Base-by-base conservation (phyloP, 2,888 invertebrate genomes). In the Himalopsyche kuldschensis region DNA sequence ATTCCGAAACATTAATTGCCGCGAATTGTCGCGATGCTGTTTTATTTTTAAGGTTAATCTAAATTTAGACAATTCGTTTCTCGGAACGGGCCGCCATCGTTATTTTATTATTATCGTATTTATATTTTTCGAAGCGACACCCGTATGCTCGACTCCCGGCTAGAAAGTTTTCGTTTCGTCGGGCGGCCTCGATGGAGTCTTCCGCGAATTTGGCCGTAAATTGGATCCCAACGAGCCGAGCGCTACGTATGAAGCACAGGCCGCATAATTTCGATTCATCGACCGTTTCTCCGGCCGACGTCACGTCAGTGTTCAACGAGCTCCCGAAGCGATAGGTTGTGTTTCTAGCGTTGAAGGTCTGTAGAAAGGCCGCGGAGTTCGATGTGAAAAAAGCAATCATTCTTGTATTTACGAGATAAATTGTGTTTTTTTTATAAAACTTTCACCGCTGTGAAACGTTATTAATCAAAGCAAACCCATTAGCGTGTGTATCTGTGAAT, bases 1-100 rank as follows among this genome's bases (percentile, higher is more conserved):
- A 55, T 55, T 55, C 55, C 55, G 15, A 55, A 24, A 63, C 55
- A 78, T 69, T 78, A 76, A 82, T 78, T 41, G 31, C 78, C 81
- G 81, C 48, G 78, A 78, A 78, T 55, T 55, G 55, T 55, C 55
- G 4, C 15, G 55, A 55, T 78, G 78, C 78, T n/a, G 32, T 78
- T 78, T 82, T 82, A 76, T 82, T 82, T 82, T 82, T 82, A 82
- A 78, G 81, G 81, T 82, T 82, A 82, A 55, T 55, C 55, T 55
- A 55, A 20, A 55, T 20, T 55, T 55, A 55, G 55, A 55, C 55
- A 55, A 20, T 55, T 20, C 6, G 55, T 24, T 55, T 55, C 55
- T 55, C n/a, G 24, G 55, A 55, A 55, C 24, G 10, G 24, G 20
- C 55, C 55, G 55, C 55, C 20, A 55, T 55, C 55, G 55, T 24